These are phyloP conservation scores for Ladona fulva DNA, from an alignment of 1,140 invertebrate genomes.

Conservation along the genomic window DNA sequence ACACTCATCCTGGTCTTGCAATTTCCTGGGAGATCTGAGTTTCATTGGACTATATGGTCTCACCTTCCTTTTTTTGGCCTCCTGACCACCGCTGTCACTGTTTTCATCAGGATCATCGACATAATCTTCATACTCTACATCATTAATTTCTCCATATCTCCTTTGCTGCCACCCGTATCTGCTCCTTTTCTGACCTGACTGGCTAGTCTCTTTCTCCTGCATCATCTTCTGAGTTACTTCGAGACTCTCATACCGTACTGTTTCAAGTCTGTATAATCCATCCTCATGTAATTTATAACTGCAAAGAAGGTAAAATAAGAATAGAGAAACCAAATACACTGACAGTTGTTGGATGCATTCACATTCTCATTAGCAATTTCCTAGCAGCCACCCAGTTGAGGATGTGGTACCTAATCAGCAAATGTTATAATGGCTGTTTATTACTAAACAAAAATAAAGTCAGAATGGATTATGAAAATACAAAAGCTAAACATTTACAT, in stretches of 20 bases:
- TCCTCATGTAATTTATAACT: constrained; percentile 63
- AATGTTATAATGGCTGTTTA: too few species aligned
- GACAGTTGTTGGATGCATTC: too few species aligned
- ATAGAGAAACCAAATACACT: too few species aligned
- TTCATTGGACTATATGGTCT: neutral
- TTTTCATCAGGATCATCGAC: neutral
- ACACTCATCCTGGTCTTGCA: neutral
- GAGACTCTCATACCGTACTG: constrained; percentile 65
- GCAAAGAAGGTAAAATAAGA: constrained; percentile 21
- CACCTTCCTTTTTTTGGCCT: neutral
- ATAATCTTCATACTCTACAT: neutral
- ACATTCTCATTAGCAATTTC: too few species aligned
- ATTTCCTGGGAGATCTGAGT: neutral
- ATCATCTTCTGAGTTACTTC: constrained; percentile 58
- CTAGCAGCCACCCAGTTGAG: too few species aligned
- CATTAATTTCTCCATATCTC: neutral
- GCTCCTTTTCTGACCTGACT: neutral
- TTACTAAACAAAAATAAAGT: too few species aligned
- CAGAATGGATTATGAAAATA: too few species aligned
- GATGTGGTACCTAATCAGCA: too few species aligned
- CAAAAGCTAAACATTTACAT: too few species aligned
- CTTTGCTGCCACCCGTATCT: neutral
- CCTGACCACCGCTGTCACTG: neutral
- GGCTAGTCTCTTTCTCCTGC: constrained; percentile 16
- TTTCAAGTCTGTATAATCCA: constrained; percentile 63